Conservation (phyloP, 2,797 vertebrate species). For the Manis javanica region DNA sequence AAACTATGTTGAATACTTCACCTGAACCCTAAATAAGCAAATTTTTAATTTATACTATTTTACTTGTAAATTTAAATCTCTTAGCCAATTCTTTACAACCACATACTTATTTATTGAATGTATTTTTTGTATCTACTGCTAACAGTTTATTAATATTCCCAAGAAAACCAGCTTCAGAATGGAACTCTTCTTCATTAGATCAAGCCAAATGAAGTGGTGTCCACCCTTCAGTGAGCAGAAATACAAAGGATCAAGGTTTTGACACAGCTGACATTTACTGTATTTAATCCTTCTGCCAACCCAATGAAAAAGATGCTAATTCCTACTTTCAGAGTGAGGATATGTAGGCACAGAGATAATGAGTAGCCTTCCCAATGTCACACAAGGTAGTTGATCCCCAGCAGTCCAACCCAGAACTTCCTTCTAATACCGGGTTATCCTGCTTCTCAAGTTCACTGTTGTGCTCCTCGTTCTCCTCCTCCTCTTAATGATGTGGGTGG, state of each 20-base stretch:
- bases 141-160: background rate
- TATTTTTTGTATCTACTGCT: background rate
- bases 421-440: no score
- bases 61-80: background rate
- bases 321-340: background rate
- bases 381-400: background rate
- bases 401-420: background rate
- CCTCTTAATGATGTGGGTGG: background rate
- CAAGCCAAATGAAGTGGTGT: background rate
- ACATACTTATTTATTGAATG: background rate
- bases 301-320: background rate
- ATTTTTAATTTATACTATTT: background rate
- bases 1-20: background rate
- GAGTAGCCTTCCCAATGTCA: background rate
- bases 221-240: background rate
- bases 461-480: background rate
- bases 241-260: background rate
- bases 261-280: background rate
- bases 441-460: background rate
- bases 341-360: background rate
- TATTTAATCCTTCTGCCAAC: background rate
- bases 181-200: background rate
- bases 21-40: background rate
- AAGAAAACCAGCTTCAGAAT: slow-evolving; percentile 5
- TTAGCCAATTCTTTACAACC: background rate